Evolutionary conservation across 2,888 invertebrate genomes (phyloP).

Genomic region (Scaptomyza polygonia): DNA sequence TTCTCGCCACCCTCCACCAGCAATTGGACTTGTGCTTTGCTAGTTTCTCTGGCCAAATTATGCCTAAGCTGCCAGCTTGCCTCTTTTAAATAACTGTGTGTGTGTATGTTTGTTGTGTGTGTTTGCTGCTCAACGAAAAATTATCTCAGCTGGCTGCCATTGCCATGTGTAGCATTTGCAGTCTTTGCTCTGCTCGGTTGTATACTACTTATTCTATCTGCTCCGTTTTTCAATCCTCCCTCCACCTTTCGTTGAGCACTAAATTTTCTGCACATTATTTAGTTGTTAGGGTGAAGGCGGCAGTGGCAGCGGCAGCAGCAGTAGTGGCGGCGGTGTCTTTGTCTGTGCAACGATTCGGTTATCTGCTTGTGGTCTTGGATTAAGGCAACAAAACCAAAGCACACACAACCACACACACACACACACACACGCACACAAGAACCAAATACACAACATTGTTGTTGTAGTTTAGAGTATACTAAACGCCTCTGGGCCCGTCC

Average conservation of each 20-base stretch:
- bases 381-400: slow-evolving; percentile 50
- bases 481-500: slow-evolving; percentile 10
- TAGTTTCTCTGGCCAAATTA: slow-evolving; percentile 61
- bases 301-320: slow-evolving; percentile 1
- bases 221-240: background rate
- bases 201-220: background rate
- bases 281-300: slow-evolving; percentile 59
- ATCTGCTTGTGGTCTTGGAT: slow-evolving; percentile 73
- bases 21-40: slow-evolving; percentile 16
- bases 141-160: slow-evolving; percentile 25
- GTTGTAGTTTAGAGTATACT: slow-evolving; percentile 5
- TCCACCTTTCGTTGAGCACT: slow-evolving; percentile 34
- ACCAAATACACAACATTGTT: slow-evolving; percentile 14
- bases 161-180: slow-evolving; percentile 16
- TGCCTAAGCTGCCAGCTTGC: slow-evolving; percentile 53
- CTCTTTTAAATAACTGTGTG: slow-evolving; percentile 49
- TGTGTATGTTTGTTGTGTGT: slow-evolving; percentile 3
- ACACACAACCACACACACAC: slow-evolving; percentile 5
- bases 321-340: slow-evolving; percentile 43
- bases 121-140: slow-evolving; percentile 14
- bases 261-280: slow-evolving; percentile 78
- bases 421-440: slow-evolving; percentile 9
- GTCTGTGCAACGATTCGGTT: slow-evolving; percentile 64
- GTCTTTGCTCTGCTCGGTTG: background rate
- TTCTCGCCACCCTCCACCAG: background rate